These are phyloP conservation scores for Augochlora pura DNA, from an alignment of 1,140 invertebrate genomes.

Conservation along the genomic window DNA sequence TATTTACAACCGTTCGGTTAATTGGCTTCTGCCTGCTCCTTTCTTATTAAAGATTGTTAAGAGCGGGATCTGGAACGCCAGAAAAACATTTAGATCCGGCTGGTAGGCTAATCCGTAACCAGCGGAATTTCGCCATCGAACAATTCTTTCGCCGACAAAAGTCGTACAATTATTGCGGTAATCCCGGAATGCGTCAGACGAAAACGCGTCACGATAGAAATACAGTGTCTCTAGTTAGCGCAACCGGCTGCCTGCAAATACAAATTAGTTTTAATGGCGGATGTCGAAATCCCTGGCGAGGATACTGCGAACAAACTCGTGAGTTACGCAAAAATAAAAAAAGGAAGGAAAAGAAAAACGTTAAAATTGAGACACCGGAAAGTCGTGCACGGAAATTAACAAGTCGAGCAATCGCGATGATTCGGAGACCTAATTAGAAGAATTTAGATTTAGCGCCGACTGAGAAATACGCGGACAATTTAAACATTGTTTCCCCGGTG, in stretches of 20 bases:
- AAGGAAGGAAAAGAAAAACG: no score
- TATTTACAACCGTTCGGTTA: no score
- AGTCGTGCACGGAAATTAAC: not conserved
- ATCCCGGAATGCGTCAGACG: conserved; percentile 8
- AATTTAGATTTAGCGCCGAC: not conserved
- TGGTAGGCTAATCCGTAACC: not conserved
- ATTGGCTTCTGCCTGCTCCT: no score
- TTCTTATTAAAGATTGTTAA: no score
- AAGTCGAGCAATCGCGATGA: not conserved
- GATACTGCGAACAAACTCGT: not conserved
- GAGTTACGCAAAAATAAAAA: not conserved
- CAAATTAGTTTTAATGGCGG: conserved; percentile 5
- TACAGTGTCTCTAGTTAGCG: not conserved
- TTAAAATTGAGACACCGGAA: not conserved
- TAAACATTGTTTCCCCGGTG: no score
- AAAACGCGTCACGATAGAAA: not conserved
- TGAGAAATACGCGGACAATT: not conserved
- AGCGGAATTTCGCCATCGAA: not conserved
- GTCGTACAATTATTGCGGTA: conserved; percentile 7
- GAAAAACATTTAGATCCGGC: not conserved
- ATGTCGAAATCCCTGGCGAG: conserved; percentile 12
- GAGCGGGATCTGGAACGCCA: no score
- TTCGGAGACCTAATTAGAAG: no score
- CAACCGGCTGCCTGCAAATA: conserved; percentile 5
- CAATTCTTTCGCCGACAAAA: not conserved